A percentile compares a stretch with the other conserved stretches of the same genome.
phyloP scores from a whole-genome alignment of 2,888 invertebrate genomes.

The Proisotoma minuta region DNA sequence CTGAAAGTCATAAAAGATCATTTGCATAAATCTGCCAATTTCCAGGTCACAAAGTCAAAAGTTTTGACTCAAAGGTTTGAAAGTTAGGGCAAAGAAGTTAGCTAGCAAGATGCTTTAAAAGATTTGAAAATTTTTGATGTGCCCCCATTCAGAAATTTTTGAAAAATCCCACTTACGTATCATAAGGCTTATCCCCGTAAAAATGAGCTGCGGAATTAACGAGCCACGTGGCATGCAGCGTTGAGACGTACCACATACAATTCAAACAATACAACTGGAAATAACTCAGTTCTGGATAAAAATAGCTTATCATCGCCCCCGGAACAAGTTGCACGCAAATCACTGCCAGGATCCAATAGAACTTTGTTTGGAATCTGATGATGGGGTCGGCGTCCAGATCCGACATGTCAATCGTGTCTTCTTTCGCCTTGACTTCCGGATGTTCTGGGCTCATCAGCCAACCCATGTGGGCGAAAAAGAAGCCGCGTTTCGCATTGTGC shows the following conservation, averaged over 20 bases:
- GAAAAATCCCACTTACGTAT: too few relatives aligned
- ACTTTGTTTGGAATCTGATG: slow-evolving; percentile 76
- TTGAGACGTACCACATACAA: slow-evolving; percentile 64
- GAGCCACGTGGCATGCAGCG: slow-evolving; percentile 83
- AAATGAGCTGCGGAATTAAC: slow-evolving; percentile 91
- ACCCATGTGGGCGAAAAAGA: slow-evolving; percentile 93
- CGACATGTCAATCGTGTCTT: slow-evolving; percentile 74
- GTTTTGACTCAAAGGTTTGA: too few relatives aligned
- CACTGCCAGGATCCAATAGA: slow-evolving; percentile 26
- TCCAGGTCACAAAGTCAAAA: too few relatives aligned
- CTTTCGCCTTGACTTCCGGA: slow-evolving; percentile 78
- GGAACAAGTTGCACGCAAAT: slow-evolving; percentile 50
- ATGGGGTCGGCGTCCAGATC: slow-evolving; percentile 78
- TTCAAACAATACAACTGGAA: slow-evolving; percentile 49
- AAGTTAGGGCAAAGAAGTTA: too few relatives aligned
- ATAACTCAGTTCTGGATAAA: slow-evolving; percentile 31
- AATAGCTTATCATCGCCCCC: slow-evolving; percentile 50
- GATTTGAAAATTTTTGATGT: too few relatives aligned
- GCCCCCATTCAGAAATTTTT: too few relatives aligned
- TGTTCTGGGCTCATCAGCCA: slow-evolving; percentile 89
- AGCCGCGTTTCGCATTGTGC: slow-evolving; percentile 83
- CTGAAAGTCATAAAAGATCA: too few relatives aligned
- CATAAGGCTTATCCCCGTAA: slow-evolving; percentile 74
- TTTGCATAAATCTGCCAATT: too few relatives aligned
- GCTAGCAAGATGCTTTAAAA: too few relatives aligned